Percentiles rank a stretch among this genome's conserved stretches.
Evolutionary conservation across 2,797 vertebrate species (phyloP).

Genomic region (Acanthurus tractus): DNA sequence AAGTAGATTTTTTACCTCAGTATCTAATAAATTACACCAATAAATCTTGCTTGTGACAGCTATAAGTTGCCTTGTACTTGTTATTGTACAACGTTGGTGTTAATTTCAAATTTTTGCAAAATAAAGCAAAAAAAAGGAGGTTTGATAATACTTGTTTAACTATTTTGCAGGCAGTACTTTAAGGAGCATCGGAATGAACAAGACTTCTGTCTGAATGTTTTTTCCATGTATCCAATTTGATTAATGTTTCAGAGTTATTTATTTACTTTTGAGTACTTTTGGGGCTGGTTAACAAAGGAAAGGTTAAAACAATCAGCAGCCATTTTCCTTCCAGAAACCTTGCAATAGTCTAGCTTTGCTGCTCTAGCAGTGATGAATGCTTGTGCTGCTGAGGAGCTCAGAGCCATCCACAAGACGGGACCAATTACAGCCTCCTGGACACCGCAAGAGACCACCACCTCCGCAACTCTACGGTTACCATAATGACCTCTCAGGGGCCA

Average conservation of each 20-base stretch:
- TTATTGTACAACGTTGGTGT: background rate
- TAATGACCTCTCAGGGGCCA: constrained; percentile 75
- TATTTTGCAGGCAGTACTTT: background rate
- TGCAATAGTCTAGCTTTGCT: constrained; percentile 27
- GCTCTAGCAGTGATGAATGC: constrained; percentile 65
- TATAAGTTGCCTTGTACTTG: background rate
- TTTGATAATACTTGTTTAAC: background rate
- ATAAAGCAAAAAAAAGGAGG: too few relatives aligned
- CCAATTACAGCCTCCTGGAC: constrained; percentile 72
- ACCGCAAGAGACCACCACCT: constrained; percentile 44
- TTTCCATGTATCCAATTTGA: background rate
- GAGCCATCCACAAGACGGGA: constrained; percentile 56
- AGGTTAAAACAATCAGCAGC: constrained; percentile 43
- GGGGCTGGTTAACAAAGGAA: background rate
- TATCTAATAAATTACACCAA: background rate
- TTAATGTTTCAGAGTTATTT: background rate
- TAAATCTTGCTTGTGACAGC: too few relatives aligned
- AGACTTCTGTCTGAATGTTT: background rate
- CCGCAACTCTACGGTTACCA: constrained; percentile 53
- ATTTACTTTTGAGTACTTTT: background rate
- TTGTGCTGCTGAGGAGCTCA: constrained; percentile 40
- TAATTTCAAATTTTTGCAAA: background rate
- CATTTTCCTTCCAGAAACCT: constrained; percentile 31
- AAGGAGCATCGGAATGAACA: background rate
- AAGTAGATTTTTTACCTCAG: too few relatives aligned